Percentiles rank a stretch among this genome's conserved stretches.
phyloP scores from a whole-genome alignment of 2,113 vertebrate species.

The Fulmarus glacialis region DNA sequence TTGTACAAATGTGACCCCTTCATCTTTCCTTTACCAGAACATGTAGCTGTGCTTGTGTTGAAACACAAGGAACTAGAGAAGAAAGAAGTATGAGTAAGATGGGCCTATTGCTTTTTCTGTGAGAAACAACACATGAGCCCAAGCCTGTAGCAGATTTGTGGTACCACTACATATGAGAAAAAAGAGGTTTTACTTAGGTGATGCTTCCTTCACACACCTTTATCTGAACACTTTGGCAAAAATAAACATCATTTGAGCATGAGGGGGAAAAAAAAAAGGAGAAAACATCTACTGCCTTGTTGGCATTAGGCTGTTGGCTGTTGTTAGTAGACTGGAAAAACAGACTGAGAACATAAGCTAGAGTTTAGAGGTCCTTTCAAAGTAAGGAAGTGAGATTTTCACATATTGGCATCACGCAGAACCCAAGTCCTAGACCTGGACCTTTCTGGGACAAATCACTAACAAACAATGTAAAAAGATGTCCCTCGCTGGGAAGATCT shows the following conservation, averaged over 20 bases:
- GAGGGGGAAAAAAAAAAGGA: too few relatives aligned
- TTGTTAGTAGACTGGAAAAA: not conserved
- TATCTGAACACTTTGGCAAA: not conserved
- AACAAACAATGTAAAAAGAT: not conserved
- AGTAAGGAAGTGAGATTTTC: not conserved
- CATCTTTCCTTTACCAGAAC: not conserved
- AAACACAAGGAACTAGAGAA: not conserved
- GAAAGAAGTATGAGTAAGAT: not conserved
- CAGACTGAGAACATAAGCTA: not conserved
- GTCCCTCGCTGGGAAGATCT: not conserved
- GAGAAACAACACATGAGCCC: not conserved
- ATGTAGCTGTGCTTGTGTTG: not conserved
- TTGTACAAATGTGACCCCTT: not conserved
- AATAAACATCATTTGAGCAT: not conserved
- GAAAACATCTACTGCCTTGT: not conserved
- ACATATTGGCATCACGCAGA: not conserved
- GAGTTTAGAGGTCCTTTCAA: not conserved
- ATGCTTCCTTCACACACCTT: not conserved
- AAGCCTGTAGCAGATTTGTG: not conserved
- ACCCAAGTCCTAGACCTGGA: too few relatives aligned
- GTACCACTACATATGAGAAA: too few relatives aligned
- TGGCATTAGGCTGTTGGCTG: not conserved
- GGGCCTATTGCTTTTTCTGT: not conserved
- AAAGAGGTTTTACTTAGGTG: not conserved
- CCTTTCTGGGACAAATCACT: not conserved